Base-by-base conservation (phyloP, 35 echinoderm and acorn worm genomes). In the Apostichopus parvimensis region DNA sequence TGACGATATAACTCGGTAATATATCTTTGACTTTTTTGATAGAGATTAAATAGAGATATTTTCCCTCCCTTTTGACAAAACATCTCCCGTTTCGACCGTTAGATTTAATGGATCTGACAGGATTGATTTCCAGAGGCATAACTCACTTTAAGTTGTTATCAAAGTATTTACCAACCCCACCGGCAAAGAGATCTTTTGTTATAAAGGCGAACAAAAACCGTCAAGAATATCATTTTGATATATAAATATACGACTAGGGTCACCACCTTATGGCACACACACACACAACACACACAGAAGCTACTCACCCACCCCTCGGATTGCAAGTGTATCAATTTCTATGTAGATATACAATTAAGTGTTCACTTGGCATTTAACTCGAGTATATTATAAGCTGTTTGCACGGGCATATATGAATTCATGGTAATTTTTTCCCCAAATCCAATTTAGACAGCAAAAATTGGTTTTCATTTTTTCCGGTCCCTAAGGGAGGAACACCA, bases 401-500 rank as follows among this genome's bases (percentile, higher is more conserved):
- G 34, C 34, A 45, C 2, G 34, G 34, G 34, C 34, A 45, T 45
- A 34, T 34, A 28, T 1, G 26, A 75, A n/a, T 75, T 75, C 71
- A 22, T 75, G 71, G 71, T 75, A 75, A 75, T 75, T 24, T 84
- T 45, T 80, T 80, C 13, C 13, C 20, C 20, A 84, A 84, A 84
- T 84, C 52, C 15, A 84, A 84, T 84, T 84, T 84, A 56, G 55
- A 58, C n/a, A 84, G 58, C 54, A 58, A 20, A 84, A 84, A 61
- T 58, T 57, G 53, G n/a, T 56, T 17, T 58, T 84, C 56, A 18
- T 58, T 84, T 84, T n/a, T 20, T 22, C 5, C 13, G 17, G 57
- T 84, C 81, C 81, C 81, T 22, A 24, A 84, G 81, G 81, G 57
- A 84, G 55, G 54, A 84, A 84, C 81, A 60, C 81, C n/a, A 54